phyloP scores from a whole-genome alignment of 2,888 invertebrate genomes.

The Erebia palarica region DNA sequence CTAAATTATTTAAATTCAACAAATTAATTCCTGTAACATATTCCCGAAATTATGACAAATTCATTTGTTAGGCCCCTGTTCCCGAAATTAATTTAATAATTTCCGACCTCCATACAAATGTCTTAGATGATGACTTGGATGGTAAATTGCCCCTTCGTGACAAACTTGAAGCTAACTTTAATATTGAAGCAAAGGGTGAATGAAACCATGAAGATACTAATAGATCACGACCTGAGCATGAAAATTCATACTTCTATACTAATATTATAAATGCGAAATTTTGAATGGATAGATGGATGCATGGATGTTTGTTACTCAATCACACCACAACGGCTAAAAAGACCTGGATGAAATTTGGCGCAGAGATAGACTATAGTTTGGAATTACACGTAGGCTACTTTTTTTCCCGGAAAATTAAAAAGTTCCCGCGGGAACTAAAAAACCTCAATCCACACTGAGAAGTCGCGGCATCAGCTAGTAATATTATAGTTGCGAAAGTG shows the following conservation, averaged over 20 bases:
- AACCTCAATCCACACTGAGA: no score
- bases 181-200: neutral
- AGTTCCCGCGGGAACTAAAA: no score
- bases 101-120: constrained; percentile 5
- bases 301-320: no score
- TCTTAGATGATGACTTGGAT: neutral
- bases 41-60: neutral
- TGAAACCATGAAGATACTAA: constrained; percentile 19
- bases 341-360: no score
- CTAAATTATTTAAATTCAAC: neutral
- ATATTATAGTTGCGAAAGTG: neutral
- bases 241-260: neutral
- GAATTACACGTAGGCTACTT: no score
- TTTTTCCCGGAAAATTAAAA: no score
- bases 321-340: no score
- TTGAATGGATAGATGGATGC: no score
- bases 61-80: neutral
- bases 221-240: neutral
- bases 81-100: constrained; percentile 14
- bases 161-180: neutral
- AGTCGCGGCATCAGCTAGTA: no score
- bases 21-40: neutral
- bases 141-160: constrained; percentile 3
- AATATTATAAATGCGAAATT: neutral
- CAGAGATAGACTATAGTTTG: no score